phyloP scores from a whole-genome alignment of 2,113 vertebrate species.

The Brachirus orientalis region DNA sequence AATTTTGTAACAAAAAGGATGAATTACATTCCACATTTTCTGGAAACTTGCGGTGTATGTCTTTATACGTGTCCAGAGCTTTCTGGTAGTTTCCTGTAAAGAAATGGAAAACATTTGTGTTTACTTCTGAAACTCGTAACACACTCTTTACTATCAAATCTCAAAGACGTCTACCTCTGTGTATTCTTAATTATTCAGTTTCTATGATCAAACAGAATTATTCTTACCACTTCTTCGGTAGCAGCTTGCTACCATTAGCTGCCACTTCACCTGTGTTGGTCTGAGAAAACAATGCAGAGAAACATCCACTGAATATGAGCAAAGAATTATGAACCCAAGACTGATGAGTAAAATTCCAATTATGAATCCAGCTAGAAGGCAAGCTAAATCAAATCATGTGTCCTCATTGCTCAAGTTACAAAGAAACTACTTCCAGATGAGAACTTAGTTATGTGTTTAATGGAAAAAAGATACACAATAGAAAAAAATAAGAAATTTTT shows the following conservation, averaged over 20 bases:
- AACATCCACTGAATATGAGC: not conserved
- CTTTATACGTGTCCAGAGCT: constrained; percentile 94
- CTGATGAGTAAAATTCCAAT: not conserved
- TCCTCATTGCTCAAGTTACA: not conserved
- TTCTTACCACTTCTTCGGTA: constrained; percentile 91
- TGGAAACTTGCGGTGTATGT: constrained; percentile 93
- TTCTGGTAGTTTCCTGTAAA: constrained; percentile 94
- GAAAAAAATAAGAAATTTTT: not conserved
- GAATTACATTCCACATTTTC: constrained; percentile 94
- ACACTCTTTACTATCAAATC: too few species aligned
- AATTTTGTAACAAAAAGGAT: not conserved
- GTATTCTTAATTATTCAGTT: too few species aligned
- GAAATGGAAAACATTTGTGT: not conserved
- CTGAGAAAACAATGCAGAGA: constrained; percentile 70
- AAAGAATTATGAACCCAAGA: not conserved
- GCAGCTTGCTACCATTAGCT: constrained; percentile 94
- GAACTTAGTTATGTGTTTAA: not conserved
- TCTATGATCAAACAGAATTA: constrained; percentile 38
- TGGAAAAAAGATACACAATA: not conserved
- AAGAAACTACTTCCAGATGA: constrained; percentile 20
- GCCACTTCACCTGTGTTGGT: constrained; percentile 93
- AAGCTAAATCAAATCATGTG: not conserved
- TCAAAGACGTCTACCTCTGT: too few species aligned
- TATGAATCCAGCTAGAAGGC: not conserved
- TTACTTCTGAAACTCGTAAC: too few species aligned